phyloP scores from a whole-genome alignment of 2,113 vertebrate species.

The Phasianus colchicus region DNA sequence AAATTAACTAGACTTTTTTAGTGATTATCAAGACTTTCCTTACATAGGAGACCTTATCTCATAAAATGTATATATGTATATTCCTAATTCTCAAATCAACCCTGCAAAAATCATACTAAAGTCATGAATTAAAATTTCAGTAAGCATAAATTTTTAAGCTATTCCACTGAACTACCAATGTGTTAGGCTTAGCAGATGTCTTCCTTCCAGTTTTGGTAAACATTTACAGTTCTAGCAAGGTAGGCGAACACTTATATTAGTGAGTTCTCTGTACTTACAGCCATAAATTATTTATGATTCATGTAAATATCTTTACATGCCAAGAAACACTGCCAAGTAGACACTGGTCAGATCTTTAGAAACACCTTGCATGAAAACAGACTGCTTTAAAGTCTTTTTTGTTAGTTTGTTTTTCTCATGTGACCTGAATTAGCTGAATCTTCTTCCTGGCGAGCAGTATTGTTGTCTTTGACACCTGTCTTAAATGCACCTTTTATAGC shows the following conservation, averaged over 20 bases:
- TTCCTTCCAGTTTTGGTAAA: constrained; percentile 34
- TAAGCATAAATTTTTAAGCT: neutral
- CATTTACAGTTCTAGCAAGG: neutral
- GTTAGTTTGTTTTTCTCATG: fast-evolving
- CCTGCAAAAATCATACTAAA: neutral
- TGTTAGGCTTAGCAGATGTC: constrained; percentile 32
- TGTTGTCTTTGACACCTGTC: neutral
- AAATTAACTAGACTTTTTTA: neutral
- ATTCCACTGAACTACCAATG: neutral
- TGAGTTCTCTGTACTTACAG: neutral
- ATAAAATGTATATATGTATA: neutral
- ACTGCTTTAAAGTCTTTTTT: neutral
- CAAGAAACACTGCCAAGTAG: constrained; percentile 16
- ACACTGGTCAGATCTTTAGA: neutral
- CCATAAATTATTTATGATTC: constrained; percentile 6
- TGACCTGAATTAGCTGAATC: neutral
- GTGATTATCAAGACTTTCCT: neutral
- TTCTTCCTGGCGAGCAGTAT: neutral
- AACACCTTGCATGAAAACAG: constrained; percentile 1
- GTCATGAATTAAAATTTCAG: neutral
- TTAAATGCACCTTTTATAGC: neutral
- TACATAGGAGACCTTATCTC: neutral
- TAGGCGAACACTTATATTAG: neutral
- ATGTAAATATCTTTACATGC: neutral
- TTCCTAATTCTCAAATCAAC: neutral